These are phyloP conservation scores for Cheilosia scutellata DNA, from an alignment of 2,888 invertebrate genomes.

Conservation along the genomic window DNA sequence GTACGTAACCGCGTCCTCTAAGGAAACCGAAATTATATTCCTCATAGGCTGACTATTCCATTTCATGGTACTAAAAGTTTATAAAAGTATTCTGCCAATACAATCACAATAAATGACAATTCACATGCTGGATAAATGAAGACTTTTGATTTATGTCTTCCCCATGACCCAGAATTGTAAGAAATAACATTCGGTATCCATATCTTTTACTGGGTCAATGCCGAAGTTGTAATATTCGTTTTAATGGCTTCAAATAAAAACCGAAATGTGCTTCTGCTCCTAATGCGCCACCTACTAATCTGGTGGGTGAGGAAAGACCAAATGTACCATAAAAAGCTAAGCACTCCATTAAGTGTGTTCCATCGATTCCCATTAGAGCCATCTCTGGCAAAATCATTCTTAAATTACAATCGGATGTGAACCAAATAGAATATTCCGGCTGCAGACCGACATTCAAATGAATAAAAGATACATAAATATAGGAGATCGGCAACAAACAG, in stretches of 20 bases:
- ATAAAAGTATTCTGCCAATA: background rate
- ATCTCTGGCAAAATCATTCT: constrained; percentile 16
- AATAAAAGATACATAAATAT: constrained; percentile 15
- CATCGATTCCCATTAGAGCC: constrained; percentile 33
- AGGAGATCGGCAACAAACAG: constrained; percentile 11
- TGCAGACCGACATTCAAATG: constrained; percentile 20
- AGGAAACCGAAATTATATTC: too few relatives aligned
- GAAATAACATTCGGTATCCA: background rate
- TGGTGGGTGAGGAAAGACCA: constrained; percentile 7
- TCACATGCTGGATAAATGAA: background rate
- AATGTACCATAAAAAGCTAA: constrained; percentile 30
- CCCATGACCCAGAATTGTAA: constrained; percentile 20
- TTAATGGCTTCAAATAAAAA: constrained; percentile 20
- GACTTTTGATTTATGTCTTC: constrained; percentile 18
- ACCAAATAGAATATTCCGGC: constrained; percentile 9
- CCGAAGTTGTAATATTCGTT: constrained; percentile 22
- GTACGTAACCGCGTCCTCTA: too few relatives aligned
- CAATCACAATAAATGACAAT: background rate
- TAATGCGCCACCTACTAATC: background rate
- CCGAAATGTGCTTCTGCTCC: constrained; percentile 2
- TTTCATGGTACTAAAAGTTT: too few relatives aligned
- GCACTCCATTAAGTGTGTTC: constrained; percentile 17
- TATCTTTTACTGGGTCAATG: constrained; percentile 33
- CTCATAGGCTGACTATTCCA: too few relatives aligned
- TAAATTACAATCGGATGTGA: constrained; percentile 20